A percentile compares a stretch with the other conserved stretches of the same genome.
These are phyloP conservation scores for Psephotus haematonotus DNA, from an alignment of 2,113 vertebrate species.

Conservation along the genomic window DNA sequence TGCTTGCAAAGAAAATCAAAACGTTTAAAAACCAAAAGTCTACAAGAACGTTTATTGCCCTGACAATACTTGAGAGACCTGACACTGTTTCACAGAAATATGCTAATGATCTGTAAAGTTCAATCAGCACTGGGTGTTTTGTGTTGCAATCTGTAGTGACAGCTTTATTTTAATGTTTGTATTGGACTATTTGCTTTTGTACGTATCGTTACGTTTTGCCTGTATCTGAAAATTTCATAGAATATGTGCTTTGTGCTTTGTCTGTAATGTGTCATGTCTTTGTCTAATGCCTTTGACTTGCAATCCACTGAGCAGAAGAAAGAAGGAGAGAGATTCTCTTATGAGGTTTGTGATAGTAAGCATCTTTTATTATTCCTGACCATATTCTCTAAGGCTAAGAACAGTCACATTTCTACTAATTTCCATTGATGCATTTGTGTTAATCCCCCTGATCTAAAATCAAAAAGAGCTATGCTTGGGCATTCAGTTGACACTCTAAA, in stretches of 20 bases:
- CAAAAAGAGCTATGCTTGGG: neutral
- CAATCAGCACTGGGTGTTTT: neutral
- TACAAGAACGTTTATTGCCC: neutral
- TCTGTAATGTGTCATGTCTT: conserved; percentile 86
- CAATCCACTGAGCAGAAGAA: conserved; percentile 90
- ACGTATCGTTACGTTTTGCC: neutral
- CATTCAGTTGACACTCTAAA: neutral
- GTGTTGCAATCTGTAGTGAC: conserved; percentile 22
- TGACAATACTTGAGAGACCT: neutral
- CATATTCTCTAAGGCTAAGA: neutral
- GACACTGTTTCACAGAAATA: neutral
- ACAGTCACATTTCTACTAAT: neutral
- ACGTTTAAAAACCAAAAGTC: neutral
- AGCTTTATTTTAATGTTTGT: conserved; percentile 38
- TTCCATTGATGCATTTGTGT: conserved; percentile 1
- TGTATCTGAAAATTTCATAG: conserved; percentile 10
- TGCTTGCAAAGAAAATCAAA: neutral
- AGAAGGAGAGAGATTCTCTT: conserved; percentile 97
- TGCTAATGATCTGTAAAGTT: conserved; percentile 68
- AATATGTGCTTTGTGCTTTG: conserved; percentile 70
- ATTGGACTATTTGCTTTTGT: conserved; percentile 27
- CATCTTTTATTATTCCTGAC: conserved; percentile 58
- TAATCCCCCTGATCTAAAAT: neutral
- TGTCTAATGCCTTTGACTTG: conserved; percentile 78
- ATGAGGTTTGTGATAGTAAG: conserved; percentile 93